Conservation (phyloP, 2,888 invertebrate genomes). For the Amiota mariae region DNA sequence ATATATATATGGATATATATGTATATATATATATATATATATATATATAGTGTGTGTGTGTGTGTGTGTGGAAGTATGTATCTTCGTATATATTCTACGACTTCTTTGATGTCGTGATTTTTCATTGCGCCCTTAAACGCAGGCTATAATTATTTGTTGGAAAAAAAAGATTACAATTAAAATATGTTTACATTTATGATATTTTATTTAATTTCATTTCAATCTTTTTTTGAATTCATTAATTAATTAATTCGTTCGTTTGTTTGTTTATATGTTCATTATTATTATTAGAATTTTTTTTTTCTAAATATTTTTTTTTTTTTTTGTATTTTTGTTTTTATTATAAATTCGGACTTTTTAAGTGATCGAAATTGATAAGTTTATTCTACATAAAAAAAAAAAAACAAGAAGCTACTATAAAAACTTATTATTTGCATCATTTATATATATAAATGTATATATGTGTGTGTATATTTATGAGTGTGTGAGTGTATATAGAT, state of each 20-base stretch:
- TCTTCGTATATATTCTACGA: too few relatives aligned
- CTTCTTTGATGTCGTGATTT: too few relatives aligned
- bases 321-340: constrained; percentile 39
- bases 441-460: constrained; percentile 3
- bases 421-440: constrained; percentile 42
- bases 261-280: neutral
- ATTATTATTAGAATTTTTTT: constrained; percentile 5
- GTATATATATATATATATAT: too few relatives aligned
- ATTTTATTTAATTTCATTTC: constrained; percentile 10
- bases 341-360: constrained; percentile 69
- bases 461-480: constrained; percentile 31
- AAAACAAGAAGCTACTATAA: constrained; percentile 46
- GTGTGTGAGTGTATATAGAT: constrained; percentile 33
- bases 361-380: constrained; percentile 60
- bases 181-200: constrained; percentile 14
- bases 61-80: too few relatives aligned
- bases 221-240: neutral
- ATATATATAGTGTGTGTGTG: too few relatives aligned
- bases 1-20: too few relatives aligned
- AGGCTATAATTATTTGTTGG: too few relatives aligned
- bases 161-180: neutral
- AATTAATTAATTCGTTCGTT: neutral
- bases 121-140: too few relatives aligned
- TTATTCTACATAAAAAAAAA: constrained; percentile 52
- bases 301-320: constrained; percentile 34